Evolutionary conservation across 2,888 invertebrate species (phyloP), one percentile per base, ranked within the genome.

Genomic region (Epistrophe grossulariae): DNA sequence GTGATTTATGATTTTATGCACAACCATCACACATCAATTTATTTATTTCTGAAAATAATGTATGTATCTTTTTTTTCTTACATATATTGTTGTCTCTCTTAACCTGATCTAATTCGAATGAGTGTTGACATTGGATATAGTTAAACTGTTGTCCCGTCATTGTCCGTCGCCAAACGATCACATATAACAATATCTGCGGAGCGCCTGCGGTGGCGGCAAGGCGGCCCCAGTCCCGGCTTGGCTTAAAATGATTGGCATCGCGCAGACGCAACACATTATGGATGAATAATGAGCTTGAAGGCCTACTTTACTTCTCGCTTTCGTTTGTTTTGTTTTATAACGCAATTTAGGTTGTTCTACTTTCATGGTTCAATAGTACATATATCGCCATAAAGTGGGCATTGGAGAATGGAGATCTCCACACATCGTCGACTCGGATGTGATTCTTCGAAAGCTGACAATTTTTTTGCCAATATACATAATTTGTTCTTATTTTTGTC

Each of bases 81-180:
- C 24, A 24, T 24, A 24, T 24, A 40, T 8, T 59, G 5, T 71
- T 52, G 52, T 55, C 52, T 83, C 77, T 68, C 78, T 85, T 78
- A 85, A 81, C 77, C 81, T 85, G 81, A 85, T 85, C 77, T 62
- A 73, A 68, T 81, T 85, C 59, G 59, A 64, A 66, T 17, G 50
- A 80, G 81, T 85, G 71, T 84, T 84, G 81, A 78, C 50, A 77
- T 81, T 81, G 62, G 52, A 45, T 72, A 17, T 11, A n/a, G 35
- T 11, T 40, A 40, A 60, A 45, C 31, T 64, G 64, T 45, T 64
- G 31, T 31, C 45, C 45, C 45, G 64, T 64, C 64, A 62, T 62
- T 15, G 28, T 60, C 40, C 24, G 24, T 62, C 62, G 62, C 43
- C 62, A 62, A 62, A 40, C 15, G 15, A 15, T 31, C 43, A 60